Evolutionary conservation across 92 coral and sea anemone genomes (phyloP), one percentile per base, ranked within the genome.

Genomic region (Parazoanthus atlanticus): DNA sequence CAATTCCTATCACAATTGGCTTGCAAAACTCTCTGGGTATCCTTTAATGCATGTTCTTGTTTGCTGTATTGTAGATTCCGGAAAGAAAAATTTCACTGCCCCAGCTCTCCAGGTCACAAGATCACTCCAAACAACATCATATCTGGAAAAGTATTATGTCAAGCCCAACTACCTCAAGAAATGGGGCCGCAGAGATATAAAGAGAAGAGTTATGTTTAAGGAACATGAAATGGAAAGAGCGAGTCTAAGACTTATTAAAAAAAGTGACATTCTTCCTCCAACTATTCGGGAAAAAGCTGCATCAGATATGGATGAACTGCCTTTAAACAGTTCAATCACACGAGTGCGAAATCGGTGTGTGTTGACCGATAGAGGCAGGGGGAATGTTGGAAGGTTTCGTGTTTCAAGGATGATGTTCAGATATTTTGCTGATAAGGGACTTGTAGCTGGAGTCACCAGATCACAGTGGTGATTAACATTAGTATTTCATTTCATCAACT

Each of bases 281-380:
- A 91, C 91, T 58, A 94, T 97, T 1, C 96, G 99, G 28, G 90
- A 95, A 83, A 93, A 94, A 88, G 99, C 99, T 64, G 99, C 98
- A 17, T 86, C 93, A 15, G 96, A 97, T 52, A 88, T 97, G 38
- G 91, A 89, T 13, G 87, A 95, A 70, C 94, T 97, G 23, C 99
- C 98, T 6, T 79, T 91, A 58, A 91, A 97, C 94, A 97, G 99
- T 80, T 91, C 94, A 32, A 91, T 94, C 74, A 91, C 98, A 23
- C 89, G 99, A 70, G 94, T 97, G 38, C 94, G 99, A 49, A 97
- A 97, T 82, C 94, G 99, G 29, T 97, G 99, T 91, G 98, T 97
- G 88, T 67, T 97, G 79, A 97, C 99, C 29, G 99, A 97, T 84
- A 94, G 99, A 84, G 98, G 97, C 33, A 74, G 99, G 72, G 99